Percentiles rank a stretch among this genome's conserved stretches.
These are phyloP conservation scores for Drosophila pseudotalamancana DNA, from an alignment of 2,888 invertebrate species.

Conservation along the genomic window DNA sequence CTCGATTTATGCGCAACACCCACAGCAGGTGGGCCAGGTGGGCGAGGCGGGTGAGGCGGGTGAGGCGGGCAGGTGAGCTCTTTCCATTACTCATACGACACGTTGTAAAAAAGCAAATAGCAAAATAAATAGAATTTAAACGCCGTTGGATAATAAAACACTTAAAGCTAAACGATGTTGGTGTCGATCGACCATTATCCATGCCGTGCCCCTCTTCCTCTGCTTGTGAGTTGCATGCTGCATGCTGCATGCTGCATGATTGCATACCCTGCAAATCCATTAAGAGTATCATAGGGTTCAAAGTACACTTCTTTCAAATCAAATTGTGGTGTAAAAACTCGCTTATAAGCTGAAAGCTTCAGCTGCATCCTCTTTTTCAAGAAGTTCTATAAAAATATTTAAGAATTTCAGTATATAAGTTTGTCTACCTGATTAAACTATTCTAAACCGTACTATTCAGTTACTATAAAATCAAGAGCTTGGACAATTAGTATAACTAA, in stretches of 20 bases:
- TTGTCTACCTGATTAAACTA: no score
- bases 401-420: no score
- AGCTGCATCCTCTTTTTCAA: no score
- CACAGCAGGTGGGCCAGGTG: neutral
- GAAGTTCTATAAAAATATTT: no score
- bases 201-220: neutral
- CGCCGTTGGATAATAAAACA: conserved; percentile 46
- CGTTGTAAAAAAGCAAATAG: conserved; percentile 39
- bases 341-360: no score
- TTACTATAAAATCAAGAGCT: neutral
- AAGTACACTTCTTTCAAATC: no score
- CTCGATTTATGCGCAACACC: neutral
- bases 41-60: neutral
- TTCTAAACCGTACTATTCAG: neutral
- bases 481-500: neutral
- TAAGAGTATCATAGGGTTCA: neutral
- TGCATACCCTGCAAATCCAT: conserved; percentile 10
- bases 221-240: neutral
- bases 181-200: conserved; percentile 13
- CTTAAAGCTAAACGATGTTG: conserved; percentile 50
- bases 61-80: neutral
- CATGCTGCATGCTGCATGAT: neutral
- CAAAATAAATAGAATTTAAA: conserved; percentile 2
- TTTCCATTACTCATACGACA: conserved; percentile 47
- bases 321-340: no score